phyloP scores from a whole-genome alignment of 2,888 invertebrate genomes.

The Zaprionus obscuricornis region DNA sequence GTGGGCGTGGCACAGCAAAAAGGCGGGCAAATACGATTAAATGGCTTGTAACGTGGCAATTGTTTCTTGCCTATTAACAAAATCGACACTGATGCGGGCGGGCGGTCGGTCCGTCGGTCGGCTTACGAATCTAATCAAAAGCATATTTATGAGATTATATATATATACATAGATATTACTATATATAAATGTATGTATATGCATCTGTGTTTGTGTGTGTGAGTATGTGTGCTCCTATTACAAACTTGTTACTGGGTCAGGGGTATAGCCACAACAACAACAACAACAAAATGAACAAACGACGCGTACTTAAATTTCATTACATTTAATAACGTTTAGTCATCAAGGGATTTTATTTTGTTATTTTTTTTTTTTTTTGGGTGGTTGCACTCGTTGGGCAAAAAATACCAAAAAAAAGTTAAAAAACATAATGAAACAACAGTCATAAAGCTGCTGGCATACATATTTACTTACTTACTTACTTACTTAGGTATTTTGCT shows the following conservation, averaged over 20 bases:
- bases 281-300: slow-evolving; percentile 33
- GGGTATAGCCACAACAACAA: too few species aligned
- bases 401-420: slow-evolving; percentile 5
- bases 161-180: slow-evolving; percentile 3
- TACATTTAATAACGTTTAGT: slow-evolving; percentile 73
- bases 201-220: slow-evolving; percentile 1
- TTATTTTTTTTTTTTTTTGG: slow-evolving; percentile 2
- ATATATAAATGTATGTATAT: background rate
- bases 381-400: slow-evolving; percentile 28
- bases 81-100: slow-evolving; percentile 56
- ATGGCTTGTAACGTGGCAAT: slow-evolving; percentile 58
- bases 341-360: slow-evolving; percentile 51
- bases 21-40: slow-evolving; percentile 53
- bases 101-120: slow-evolving; percentile 43
- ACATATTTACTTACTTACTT: background rate
- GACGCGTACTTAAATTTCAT: slow-evolving; percentile 64
- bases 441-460: slow-evolving; percentile 13
- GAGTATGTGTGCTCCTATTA: slow-evolving; percentile 32
- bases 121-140: slow-evolving; percentile 65
- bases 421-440: slow-evolving; percentile 26
- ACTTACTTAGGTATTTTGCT: too few species aligned
- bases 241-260: slow-evolving; percentile 64
- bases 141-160: slow-evolving; percentile 61
- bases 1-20: background rate
- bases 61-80: slow-evolving; percentile 71